A percentile compares a stretch with the other conserved stretches of the same genome.
These are phyloP conservation scores for Mormyrus proboscirostris DNA, from an alignment of 2,797 vertebrate species.

Conservation along the genomic window DNA sequence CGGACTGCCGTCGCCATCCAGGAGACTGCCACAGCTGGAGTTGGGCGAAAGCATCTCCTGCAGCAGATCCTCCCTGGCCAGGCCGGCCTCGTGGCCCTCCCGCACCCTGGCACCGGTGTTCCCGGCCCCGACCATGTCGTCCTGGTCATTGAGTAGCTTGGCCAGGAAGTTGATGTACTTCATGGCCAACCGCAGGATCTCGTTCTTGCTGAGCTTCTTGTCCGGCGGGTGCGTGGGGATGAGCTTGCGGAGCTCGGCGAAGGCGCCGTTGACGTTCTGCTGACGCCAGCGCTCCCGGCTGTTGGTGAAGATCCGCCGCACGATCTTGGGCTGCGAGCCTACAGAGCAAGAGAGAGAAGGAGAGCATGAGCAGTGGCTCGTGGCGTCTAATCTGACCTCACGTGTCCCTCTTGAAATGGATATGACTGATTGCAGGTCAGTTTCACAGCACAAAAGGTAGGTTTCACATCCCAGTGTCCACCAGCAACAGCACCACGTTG, in stretches of 20 bases:
- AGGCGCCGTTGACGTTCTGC: conserved; percentile 85
- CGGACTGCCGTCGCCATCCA: conserved; percentile 70
- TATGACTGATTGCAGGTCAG: not conserved
- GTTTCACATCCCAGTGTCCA: not conserved
- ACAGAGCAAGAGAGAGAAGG: conserved; percentile 12
- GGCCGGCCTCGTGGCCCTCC: conserved; percentile 57
- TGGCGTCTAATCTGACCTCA: not conserved
- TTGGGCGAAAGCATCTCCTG: conserved; percentile 73
- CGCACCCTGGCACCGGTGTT: not conserved
- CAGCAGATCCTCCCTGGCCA: conserved; percentile 67
- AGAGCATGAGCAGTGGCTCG: not conserved
- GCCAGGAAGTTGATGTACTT: conserved; percentile 88
- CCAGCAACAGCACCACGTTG: not conserved
- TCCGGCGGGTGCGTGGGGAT: conserved; percentile 83
- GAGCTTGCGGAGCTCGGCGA: conserved; percentile 77
- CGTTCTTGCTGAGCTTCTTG: conserved; percentile 89
- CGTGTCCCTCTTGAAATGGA: not conserved
- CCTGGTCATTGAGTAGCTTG: conserved; percentile 75
- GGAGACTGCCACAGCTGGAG: conserved; percentile 73
- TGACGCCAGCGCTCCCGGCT: conserved; percentile 83
- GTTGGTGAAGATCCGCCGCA: conserved; percentile 75
- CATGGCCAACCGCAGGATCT: conserved; percentile 84
- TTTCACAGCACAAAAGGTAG: not conserved
- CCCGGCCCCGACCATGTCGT: conserved; percentile 64
- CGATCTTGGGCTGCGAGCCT: conserved; percentile 73